phyloP scores from a whole-genome alignment of 2,888 invertebrate genomes.

The Halictus quadricinctus region DNA sequence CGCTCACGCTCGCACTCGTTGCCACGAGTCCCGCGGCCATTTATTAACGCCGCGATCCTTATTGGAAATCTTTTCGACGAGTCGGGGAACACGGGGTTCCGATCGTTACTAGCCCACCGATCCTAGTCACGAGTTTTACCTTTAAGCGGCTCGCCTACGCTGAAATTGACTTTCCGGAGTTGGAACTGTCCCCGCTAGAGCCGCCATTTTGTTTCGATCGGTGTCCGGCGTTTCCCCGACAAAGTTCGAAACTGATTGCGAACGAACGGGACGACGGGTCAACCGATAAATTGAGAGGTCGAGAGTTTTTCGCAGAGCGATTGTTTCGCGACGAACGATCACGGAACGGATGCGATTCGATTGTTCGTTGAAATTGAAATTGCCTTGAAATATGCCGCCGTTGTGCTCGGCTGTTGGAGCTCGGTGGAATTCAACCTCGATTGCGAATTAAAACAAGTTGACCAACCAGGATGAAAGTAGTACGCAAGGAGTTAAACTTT shows the following conservation, averaged over 20 bases:
- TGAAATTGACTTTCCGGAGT: constrained; percentile 23
- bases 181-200: neutral
- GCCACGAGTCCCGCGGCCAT: constrained; percentile 9
- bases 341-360: neutral
- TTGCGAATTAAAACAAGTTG: neutral
- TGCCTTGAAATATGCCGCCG: neutral
- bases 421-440: neutral
- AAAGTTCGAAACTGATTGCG: neutral
- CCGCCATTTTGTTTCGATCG: neutral
- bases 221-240: neutral
- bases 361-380: neutral
- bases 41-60: constrained; percentile 35
- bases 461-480: neutral
- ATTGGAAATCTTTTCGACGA: constrained; percentile 31
- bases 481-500: neutral
- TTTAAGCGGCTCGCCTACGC: constrained; percentile 26
- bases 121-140: constrained; percentile 40
- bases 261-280: neutral
- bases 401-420: neutral
- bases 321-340: neutral
- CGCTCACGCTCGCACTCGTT: neutral
- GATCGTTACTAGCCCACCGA: constrained; percentile 3
- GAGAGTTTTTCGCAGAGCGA: neutral
- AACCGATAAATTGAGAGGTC: neutral
- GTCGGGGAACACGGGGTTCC: constrained; percentile 7